These are phyloP conservation scores for Malacosoma neustria DNA, from an alignment of 2,888 invertebrate genomes.

Conservation along the genomic window DNA sequence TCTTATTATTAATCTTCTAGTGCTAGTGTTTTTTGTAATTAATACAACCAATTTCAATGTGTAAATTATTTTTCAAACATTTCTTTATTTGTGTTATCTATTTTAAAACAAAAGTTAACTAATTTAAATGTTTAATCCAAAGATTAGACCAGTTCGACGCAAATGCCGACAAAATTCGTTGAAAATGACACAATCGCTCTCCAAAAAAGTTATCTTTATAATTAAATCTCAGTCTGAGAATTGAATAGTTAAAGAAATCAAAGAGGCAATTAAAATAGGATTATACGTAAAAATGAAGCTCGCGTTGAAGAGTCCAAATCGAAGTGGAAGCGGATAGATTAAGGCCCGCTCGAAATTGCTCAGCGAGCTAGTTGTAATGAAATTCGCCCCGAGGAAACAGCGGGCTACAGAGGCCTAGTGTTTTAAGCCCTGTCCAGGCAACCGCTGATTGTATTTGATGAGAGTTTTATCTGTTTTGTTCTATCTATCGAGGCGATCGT, in stretches of 20 bases:
- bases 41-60: no score
- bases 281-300: slow-evolving; percentile 66
- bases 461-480: slow-evolving; percentile 66
- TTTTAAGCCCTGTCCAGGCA: slow-evolving; percentile 64
- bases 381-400: slow-evolving; percentile 64
- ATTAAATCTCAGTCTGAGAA: slow-evolving; percentile 62
- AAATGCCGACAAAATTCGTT: slow-evolving; percentile 35
- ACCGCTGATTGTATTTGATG: slow-evolving; percentile 69
- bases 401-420: slow-evolving; percentile 57
- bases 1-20: no score
- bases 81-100: not conserved
- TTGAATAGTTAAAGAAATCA: slow-evolving; percentile 48
- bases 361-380: slow-evolving; percentile 68
- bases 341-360: slow-evolving; percentile 59
- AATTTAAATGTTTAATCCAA: not conserved
- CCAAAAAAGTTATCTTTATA: slow-evolving; percentile 50
- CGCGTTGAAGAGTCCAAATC: slow-evolving; percentile 61
- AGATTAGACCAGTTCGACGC: not conserved
- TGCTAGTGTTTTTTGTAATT: no score
- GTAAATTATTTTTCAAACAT: not conserved
- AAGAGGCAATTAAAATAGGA: slow-evolving; percentile 68
- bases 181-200: slow-evolving; percentile 56
- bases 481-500: slow-evolving; percentile 40
- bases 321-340: slow-evolving; percentile 61
- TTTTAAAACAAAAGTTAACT: not conserved